Evolutionary conservation across 2,113 vertebrate genomes (phyloP), one percentile per base, ranked within the genome.

Genomic region (Myodes glareolus): DNA sequence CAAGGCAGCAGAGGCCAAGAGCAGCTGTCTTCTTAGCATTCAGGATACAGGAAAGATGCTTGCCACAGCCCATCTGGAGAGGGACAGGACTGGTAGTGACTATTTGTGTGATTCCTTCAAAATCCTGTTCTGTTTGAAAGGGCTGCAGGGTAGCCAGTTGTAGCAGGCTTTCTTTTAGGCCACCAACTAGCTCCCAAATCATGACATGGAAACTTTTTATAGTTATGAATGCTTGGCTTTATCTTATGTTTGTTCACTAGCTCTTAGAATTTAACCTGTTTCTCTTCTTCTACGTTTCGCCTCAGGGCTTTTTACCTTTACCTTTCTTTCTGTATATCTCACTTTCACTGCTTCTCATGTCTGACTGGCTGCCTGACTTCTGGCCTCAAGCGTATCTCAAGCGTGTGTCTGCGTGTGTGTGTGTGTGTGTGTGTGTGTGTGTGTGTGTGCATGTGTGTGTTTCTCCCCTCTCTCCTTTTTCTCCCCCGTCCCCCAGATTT

Each of bases 71-170:
- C 90, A 76, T 47, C 84, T 78, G 42, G n/a, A 23, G 68, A 93
- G 63, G 65, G 65, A 85, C 36, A 80, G 42, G n/a, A 8, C 31
- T 61, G 21, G 45, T 52, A 65, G 16, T 13, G 75, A 58, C 63
- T 10, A 2, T 61, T 55, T 68, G 58, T 63, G 3, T 63, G 3
- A 88, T 88, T 21, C 81, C 95, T 88, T 33, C 0, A 7, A 81
- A 97, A 92, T 88, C 65, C 70, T 52, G 5, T 55, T 95, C 14
- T 84, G 27, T 50, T 65, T 5, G 31, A 88, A 90, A 88, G 93
- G 25, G 9, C 45, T 0, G 0, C 82, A 12, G n/a, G 63, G 33
- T 14, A 16, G 65, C 16, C n/a, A 2, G 16, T 61, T 90, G 17
- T 11, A 39, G 17, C 70, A 19, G 33, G n/a, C 70, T 72, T 72